Base-by-base conservation (phyloP, 2,797 vertebrate species). In the Graptemys geographica region DNA sequence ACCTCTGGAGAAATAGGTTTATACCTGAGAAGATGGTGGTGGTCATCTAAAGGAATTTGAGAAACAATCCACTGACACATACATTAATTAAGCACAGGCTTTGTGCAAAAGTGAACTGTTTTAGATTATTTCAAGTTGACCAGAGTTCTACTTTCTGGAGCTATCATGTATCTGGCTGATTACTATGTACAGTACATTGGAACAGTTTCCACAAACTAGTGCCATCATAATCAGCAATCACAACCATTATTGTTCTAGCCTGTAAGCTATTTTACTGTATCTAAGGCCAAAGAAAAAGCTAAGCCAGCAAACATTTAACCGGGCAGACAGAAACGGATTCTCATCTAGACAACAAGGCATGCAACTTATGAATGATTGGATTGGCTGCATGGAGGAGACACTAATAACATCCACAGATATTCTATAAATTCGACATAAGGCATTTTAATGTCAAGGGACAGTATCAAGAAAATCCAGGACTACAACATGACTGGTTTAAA, bases 161-260 rank as follows among this genome's bases (percentile, higher is more conserved):
- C n/a, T 81, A 57, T 84, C 69, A 79, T 4, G 21, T 82, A 49
- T 62, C 83, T 44, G 44, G 80, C 55, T 85, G 55, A 96, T 87
- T 91, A 81, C 83, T 78, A 93, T 57, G 81, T 5, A 55, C 19
- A 88, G 89, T 89, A 82, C 27, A 72, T 84, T 88, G 92, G 82
- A 90, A 55, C 33, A 7, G 5, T 12, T 94, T 89, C 92, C 81
- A 83, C 81, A 94, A 93, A 87, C 31, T 44, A 90, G 6, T 7
- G 6, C 74, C 72, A 94, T 83, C 59, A 25, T 33, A 95, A 95
- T 91, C 37, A 93, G 25, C 62, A 92, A 88, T 94, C 86, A 88
- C 21, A 92, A 49, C 19, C 79, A 88, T 52, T 56, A 90, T 83
- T 82, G 19, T 59, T 57, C 86, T 41, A 91, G 84, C 37, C 27